Percentiles rank a stretch among this genome's conserved stretches.
Evolutionary conservation across 2,888 invertebrate genomes (phyloP).

Genomic region (Eristalis arbustorum): DNA sequence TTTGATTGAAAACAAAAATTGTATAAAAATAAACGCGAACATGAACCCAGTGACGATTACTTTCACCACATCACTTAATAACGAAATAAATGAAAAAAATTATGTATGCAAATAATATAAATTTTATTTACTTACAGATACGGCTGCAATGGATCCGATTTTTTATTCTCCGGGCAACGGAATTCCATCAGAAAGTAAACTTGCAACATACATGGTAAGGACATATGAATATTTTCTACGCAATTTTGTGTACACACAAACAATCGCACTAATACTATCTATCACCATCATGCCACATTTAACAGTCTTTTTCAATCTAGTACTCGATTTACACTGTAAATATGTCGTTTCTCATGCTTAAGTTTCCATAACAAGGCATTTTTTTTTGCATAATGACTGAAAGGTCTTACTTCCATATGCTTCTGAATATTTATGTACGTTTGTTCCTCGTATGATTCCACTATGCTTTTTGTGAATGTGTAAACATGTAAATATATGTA

Average conservation of each 20-base stretch:
- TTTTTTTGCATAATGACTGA: constrained; percentile 34
- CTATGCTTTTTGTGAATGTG: background rate
- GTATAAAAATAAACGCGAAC: too few species aligned
- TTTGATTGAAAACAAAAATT: too few species aligned
- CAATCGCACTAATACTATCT: background rate
- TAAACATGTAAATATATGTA: too few species aligned
- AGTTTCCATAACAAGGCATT: constrained; percentile 4
- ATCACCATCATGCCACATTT: background rate
- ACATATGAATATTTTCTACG: constrained; percentile 3
- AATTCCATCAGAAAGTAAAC: constrained; percentile 91
- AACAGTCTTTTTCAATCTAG: background rate
- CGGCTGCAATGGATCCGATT: constrained; percentile 87
- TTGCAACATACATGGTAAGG: constrained; percentile 91
- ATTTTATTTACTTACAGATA: constrained; percentile 75
- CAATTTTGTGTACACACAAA: constrained; percentile 22
- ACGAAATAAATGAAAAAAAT: too few species aligned
- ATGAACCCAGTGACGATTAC: too few species aligned
- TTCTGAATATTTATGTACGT: background rate
- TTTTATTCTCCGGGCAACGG: constrained; percentile 86
- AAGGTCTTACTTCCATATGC: constrained; percentile 28
- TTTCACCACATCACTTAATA: too few species aligned
- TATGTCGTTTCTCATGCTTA: constrained; percentile 38
- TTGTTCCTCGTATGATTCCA: too few species aligned
- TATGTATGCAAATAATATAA: background rate
- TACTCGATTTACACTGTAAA: constrained; percentile 23